Conservation (phyloP, 2,113 vertebrate species). For the Garra rufa region DNA sequence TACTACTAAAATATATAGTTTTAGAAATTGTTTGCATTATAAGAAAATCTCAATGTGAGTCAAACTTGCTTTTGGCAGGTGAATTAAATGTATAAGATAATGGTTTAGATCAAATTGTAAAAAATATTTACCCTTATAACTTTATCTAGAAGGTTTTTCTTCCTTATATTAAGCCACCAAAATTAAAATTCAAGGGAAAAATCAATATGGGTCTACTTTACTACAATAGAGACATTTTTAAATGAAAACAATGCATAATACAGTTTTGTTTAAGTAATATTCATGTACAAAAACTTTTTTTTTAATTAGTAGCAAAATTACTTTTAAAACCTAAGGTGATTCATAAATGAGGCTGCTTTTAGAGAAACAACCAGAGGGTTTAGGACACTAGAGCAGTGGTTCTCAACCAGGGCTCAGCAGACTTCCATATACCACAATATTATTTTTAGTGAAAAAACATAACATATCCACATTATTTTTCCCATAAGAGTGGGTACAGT, state of each 20-base stretch:
- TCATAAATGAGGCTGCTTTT: neutral
- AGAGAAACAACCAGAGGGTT: neutral
- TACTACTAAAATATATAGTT: too few species aligned
- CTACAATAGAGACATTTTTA: neutral
- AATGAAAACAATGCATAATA: neutral
- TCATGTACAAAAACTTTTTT: neutral
- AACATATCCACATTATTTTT: too few species aligned
- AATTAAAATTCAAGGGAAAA: neutral
- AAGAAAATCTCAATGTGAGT: too few species aligned
- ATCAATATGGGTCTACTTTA: neutral
- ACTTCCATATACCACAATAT: too few species aligned
- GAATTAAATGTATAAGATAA: neutral
- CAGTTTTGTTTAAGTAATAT: neutral
- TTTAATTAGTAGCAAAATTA: neutral
- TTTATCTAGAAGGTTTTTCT: neutral
- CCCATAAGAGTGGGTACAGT: too few species aligned
- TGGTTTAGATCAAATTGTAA: too few species aligned
- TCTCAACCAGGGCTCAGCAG: neutral
- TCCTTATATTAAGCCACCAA: neutral
- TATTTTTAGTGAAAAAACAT: neutral
- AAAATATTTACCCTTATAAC: too few species aligned
- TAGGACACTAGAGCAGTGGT: neutral
- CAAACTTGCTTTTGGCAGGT: neutral
- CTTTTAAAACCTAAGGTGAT: neutral
- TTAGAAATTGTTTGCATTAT: too few species aligned